Evolutionary conservation across 2,888 invertebrate species (phyloP), one percentile per base, ranked within the genome.

Genomic region (Drosophila histrio): DNA sequence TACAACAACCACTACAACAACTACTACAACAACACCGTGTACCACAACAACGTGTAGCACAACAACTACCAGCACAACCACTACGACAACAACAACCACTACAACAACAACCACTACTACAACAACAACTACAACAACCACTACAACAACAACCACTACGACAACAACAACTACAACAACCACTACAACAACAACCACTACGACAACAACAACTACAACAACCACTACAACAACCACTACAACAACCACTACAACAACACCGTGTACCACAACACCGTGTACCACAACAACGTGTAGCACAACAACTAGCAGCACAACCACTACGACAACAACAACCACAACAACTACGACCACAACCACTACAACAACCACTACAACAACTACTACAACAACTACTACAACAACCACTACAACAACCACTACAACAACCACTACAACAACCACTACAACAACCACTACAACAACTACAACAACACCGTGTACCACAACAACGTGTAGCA

Each of bases 11-110:
- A 71, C 17, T 6, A 44, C 2, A 0, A 46, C 60, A 0, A 58
- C 56, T 1, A 63, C 63, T 1, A 58, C 72, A 5, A 13, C 30
- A 8, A 52, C 28, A 36, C 68, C 21, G 0, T 46, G 50, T 0
- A 67, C 60, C 0, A n/a, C n/a, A n/a, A 63, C 63, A 5, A 60
- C 72, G n/a, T n/a, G n/a, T n/a, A n/a, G n/a, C 8, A 52, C 28
- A 36, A 71, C 21, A 0, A 52, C 56, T 0, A 67, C 60, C 0
- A 67, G 56, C 0, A 63, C 63, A 5, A 60, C 72, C 5, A 54
- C 64, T 0, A 58, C 63, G 0, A 50, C 61, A 2, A 36, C 71
- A 0, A 39, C 68, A 0, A 68, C 67, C 0, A 41, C 70, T 4
- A 52, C 72, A 0, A 41, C 67, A 11, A 41, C 49, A 0, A 32